These are phyloP conservation scores for Panonychus citri DNA, from an alignment of 1,140 invertebrate species.

Conservation along the genomic window DNA sequence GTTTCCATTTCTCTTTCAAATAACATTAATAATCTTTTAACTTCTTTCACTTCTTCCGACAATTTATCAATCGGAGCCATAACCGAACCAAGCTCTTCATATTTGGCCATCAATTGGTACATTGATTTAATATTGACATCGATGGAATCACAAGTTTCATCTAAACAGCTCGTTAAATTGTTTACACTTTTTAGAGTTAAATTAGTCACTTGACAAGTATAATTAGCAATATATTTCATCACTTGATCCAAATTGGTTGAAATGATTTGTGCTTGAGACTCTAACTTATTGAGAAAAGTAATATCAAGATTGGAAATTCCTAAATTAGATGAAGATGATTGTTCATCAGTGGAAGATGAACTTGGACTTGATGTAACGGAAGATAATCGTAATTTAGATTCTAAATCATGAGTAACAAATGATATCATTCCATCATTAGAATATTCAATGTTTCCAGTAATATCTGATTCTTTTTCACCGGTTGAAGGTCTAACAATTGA, in stretches of 20 bases:
- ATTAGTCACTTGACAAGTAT: background rate
- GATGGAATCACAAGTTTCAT: slow-evolving; percentile 3
- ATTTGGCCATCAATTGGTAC: slow-evolving; percentile 7
- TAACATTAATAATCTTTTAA: slow-evolving; percentile 26
- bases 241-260: background rate
- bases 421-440: background rate
- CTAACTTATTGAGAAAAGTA: background rate
- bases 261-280: slow-evolving; percentile 1
- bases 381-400: background rate
- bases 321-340: background rate
- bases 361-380: background rate
- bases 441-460: background rate
- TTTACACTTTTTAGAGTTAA: slow-evolving; percentile 2
- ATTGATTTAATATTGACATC: slow-evolving; percentile 5
- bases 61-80: slow-evolving; percentile 3
- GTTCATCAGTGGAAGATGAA: background rate
- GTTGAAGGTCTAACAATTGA: background rate
- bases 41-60: slow-evolving; percentile 20
- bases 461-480: background rate
- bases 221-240: background rate
- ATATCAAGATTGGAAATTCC: background rate
- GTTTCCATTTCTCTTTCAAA: slow-evolving; percentile 24
- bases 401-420: slow-evolving; percentile 1
- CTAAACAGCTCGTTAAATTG: background rate
- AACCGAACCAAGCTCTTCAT: background rate